Conservation (phyloP, 2,113 vertebrate species). For the Petromus typicus region DNA sequence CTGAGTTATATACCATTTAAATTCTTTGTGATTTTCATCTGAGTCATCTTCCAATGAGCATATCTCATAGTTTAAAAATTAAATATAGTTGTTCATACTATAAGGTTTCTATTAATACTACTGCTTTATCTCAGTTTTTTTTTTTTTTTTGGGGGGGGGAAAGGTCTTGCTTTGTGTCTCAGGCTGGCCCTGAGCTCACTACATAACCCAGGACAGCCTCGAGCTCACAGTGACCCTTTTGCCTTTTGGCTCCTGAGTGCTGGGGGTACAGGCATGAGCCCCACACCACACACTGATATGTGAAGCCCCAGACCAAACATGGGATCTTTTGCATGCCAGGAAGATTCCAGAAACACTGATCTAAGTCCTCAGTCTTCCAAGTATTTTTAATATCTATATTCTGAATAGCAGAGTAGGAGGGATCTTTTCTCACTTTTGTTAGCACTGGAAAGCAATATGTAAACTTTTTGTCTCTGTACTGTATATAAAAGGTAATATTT, state of each 20-base stretch:
- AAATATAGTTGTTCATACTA: not conserved
- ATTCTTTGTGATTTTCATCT: conserved; percentile 20
- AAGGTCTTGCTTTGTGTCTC: too few relatives aligned
- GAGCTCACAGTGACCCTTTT: too few relatives aligned
- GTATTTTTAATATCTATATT: conserved; percentile 1
- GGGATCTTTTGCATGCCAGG: too few relatives aligned
- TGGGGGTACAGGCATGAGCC: too few relatives aligned
- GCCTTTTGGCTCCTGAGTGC: too few relatives aligned
- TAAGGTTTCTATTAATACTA: not conserved
- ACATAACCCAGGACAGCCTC: too few relatives aligned
- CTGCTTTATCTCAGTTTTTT: not conserved
- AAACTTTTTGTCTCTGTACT: not conserved
- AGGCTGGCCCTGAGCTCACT: too few relatives aligned
- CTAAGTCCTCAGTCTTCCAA: too few relatives aligned
- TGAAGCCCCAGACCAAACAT: too few relatives aligned
- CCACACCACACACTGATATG: too few relatives aligned
- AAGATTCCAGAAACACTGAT: too few relatives aligned
- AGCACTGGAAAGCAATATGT: not conserved
- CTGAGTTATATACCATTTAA: conserved; percentile 45
- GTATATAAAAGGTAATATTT: not conserved
- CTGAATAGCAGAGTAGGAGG: not conserved
- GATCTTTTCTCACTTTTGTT: not conserved
- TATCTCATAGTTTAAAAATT: conserved; percentile 27
- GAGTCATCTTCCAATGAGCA: not conserved
- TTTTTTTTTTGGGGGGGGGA: too few relatives aligned